These are phyloP conservation scores for Eira barbara DNA, from an alignment of 2,113 vertebrate genomes.

Conservation along the genomic window DNA sequence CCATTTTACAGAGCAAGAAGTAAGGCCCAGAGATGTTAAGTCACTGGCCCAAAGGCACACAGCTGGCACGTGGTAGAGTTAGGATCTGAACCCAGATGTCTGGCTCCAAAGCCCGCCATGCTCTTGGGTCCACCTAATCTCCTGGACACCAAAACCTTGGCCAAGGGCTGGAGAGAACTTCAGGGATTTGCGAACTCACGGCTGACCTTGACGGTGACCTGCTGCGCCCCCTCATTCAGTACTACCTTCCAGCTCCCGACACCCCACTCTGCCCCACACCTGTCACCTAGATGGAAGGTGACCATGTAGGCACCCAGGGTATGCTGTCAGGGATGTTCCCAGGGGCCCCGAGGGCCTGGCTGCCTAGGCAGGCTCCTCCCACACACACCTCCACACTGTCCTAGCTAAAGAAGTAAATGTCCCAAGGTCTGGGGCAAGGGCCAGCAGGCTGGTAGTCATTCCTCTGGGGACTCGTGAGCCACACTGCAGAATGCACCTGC, in stretches of 20 bases:
- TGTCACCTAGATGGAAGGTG: background rate
- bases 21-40: background rate
- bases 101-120: background rate
- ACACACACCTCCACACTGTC: background rate
- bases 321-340: background rate
- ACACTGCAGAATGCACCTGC: fast-evolving
- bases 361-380: background rate
- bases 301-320: fast-evolving
- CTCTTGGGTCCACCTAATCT: background rate
- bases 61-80: background rate
- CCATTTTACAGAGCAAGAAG: background rate
- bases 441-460: background rate
- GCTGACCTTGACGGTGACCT: fast-evolving
- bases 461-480: fast-evolving
- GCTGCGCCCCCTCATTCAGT: background rate
- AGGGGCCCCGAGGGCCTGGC: background rate
- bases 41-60: background rate
- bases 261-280: fast-evolving
- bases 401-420: background rate
- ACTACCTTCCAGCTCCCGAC: too few species aligned
- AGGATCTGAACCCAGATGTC: background rate
- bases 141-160: background rate
- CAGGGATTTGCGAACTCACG: background rate
- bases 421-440: background rate
- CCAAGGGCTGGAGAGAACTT: background rate